phyloP scores from a whole-genome alignment of 2,113 vertebrate species.

The Bubo scandiacus region DNA sequence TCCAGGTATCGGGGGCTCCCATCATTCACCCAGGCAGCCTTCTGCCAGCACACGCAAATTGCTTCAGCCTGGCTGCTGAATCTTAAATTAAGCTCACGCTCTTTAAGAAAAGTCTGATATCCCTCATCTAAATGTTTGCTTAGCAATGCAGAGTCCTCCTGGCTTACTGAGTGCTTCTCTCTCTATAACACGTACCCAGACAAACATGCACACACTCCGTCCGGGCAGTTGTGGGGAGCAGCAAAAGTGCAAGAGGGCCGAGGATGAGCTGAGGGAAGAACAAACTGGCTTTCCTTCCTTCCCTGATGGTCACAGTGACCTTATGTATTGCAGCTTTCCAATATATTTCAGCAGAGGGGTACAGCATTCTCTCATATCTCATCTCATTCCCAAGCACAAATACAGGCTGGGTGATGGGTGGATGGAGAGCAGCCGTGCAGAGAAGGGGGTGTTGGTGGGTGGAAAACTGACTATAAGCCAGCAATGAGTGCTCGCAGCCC shows the following conservation, averaged over 20 bases:
- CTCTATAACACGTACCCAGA: fast-evolving
- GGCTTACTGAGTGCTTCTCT: neutral
- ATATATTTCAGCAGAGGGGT: neutral
- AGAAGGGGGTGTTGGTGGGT: too few relatives aligned
- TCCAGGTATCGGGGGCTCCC: constrained; percentile 6
- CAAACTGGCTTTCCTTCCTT: neutral
- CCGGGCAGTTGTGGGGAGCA: neutral
- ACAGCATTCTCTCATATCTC: neutral
- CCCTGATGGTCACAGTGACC: neutral
- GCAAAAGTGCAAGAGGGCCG: neutral
- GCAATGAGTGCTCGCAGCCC: too few relatives aligned
- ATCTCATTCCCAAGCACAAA: neutral
- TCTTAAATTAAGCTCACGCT: neutral
- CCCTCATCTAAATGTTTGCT: neutral
- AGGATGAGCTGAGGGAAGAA: neutral
- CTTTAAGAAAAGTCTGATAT: neutral
- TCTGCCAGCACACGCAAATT: neutral
- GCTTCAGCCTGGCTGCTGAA: neutral
- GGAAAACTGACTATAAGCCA: too few relatives aligned
- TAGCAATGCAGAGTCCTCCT: neutral
- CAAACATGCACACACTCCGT: fast-evolving
- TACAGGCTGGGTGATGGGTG: too few relatives aligned
- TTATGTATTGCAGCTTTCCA: neutral
- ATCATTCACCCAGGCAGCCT: constrained; percentile 21
- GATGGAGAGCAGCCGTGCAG: too few relatives aligned